Evolutionary conservation across 2,888 invertebrate genomes (phyloP), one percentile per base, ranked within the genome.

Genomic region (Rhodophaea formosa): DNA sequence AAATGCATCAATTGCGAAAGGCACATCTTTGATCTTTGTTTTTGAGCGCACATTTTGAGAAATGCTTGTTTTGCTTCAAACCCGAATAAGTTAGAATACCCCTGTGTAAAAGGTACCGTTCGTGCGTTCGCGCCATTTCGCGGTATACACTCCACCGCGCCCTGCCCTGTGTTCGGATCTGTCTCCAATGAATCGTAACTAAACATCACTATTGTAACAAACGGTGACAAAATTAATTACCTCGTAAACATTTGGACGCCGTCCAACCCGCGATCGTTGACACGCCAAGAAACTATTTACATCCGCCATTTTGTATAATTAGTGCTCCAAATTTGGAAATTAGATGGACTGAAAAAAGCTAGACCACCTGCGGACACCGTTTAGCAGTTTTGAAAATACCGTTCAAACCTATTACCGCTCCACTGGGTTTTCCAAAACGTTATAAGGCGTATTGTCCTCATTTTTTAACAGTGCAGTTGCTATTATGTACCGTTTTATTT

Each of bases 161-260:
- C 47, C 23, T 23, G 23, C 23, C 23, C 47, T 47, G 14, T 43
- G 43, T 56, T 56, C 42, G 49, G 49, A 56, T 56, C 56, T 30
- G 39, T 30, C 42, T 30, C 56, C 56, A 42, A 49, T 56, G 56
- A 51, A 49, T 56, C 49, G 56, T 42, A 56, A 51, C 49, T 23
- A 49, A 56, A 47, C 29, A 55, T 32, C 15, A 35, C 32, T 35
- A 55, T 55, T 55, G 54, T 55, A 35, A 45, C 54, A 45, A 17
- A 32, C 45, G 17, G 54, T 55, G 44, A 55, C 54, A 55, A 45
- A 45, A 55, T 55, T 55, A 45, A 55, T 54, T 54, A 35, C 35
- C 10, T 17, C 51, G 32, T 51, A 51, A 35, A 51, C 39, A 51
- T 51, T 51, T 51, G 51, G 51, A 35, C 35, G 51, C 16, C 35